Evolutionary conservation across 2,113 vertebrate species (phyloP).

Genomic region (Anhinga anhinga): DNA sequence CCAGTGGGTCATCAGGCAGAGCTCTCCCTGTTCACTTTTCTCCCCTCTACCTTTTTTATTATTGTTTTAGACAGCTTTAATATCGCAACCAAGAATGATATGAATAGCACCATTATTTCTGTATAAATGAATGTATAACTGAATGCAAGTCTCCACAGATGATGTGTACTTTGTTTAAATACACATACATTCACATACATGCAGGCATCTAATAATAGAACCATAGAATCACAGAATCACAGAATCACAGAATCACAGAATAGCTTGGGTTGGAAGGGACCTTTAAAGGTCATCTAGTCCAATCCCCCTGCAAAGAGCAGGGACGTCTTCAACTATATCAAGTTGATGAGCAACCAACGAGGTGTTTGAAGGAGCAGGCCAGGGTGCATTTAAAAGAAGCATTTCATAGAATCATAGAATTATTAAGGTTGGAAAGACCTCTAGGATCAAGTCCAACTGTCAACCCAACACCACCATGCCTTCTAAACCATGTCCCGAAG

Average conservation of each 20-base stretch:
- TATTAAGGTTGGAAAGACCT: too few relatives aligned
- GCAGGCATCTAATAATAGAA: background rate
- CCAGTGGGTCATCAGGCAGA: background rate
- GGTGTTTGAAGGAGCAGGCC: background rate
- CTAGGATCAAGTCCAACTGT: too few relatives aligned
- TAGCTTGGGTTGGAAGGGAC: background rate
- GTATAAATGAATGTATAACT: background rate
- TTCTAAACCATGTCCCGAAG: too few relatives aligned
- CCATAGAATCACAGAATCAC: too few relatives aligned
- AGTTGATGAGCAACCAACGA: background rate
- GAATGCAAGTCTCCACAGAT: background rate
- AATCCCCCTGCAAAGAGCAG: background rate
- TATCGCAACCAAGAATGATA: background rate
- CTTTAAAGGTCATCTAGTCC: background rate
- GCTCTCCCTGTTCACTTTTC: background rate
- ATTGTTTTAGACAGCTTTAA: background rate
- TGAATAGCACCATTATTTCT: background rate
- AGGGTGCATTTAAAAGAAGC: background rate
- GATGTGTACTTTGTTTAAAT: background rate
- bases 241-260: background rate
- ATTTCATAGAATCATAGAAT: too few relatives aligned
- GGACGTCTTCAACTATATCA: background rate
- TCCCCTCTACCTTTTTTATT: background rate
- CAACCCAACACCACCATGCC: too few relatives aligned
- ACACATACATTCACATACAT: background rate